Evolutionary conservation across 2,888 invertebrate species (phyloP).

Genomic region (Acheta domesticus): DNA sequence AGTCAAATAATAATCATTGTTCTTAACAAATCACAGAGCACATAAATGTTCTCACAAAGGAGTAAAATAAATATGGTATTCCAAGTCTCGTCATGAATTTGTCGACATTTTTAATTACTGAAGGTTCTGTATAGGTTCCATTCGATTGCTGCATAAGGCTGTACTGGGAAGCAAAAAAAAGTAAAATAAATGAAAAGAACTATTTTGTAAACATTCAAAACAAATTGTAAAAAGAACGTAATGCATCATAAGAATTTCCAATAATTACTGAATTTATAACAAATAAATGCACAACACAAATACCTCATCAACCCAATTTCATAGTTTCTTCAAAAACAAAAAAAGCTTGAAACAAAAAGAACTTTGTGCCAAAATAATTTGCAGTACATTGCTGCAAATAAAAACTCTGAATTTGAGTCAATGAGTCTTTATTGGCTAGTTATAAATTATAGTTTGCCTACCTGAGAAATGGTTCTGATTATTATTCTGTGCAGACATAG

Average conservation of each 20-base stretch:
- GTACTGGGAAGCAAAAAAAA: constrained; percentile 3
- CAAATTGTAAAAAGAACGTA: background rate
- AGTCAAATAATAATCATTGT: no score
- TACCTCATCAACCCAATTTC: no score
- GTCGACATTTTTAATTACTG: background rate
- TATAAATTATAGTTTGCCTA: constrained; percentile 19
- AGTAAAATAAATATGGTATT: background rate
- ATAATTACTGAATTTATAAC: no score
- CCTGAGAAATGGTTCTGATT: constrained; percentile 38
- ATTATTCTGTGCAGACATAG: constrained; percentile 32
- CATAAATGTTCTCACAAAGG: background rate
- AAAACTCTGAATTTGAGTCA: no score
- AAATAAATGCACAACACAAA: no score
- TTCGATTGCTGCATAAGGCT: background rate
- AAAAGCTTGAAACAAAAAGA: background rate
- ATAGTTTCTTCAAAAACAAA: background rate
- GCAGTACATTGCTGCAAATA: no score
- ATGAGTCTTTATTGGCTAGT: no score
- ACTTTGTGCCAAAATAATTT: background rate
- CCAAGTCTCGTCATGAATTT: background rate
- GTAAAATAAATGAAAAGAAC: background rate
- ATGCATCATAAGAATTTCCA: background rate
- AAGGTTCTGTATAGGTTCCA: constrained; percentile 2
- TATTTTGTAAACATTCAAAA: background rate
- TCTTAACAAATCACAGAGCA: no score